Base-by-base conservation (phyloP, 2,888 invertebrate genomes). In the Creontiades dilutus region DNA sequence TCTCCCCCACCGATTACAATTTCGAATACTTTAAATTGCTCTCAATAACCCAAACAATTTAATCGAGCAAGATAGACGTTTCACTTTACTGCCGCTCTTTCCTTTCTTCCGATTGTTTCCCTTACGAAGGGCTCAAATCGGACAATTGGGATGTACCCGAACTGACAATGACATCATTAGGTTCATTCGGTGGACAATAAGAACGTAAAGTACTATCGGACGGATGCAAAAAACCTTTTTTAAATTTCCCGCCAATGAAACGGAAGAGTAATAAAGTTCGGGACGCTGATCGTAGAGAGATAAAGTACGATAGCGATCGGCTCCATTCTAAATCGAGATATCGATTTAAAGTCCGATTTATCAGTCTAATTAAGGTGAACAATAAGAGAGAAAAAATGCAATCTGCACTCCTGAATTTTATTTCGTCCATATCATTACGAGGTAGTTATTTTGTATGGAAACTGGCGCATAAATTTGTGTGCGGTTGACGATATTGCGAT, bases 151-250 rank as follows among this genome's bases (percentile, higher is more conserved):
- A 68, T 68, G 57, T 57, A 23, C 13, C 68, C 68, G 68, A 68
- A 19, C 68, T 68, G 68, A 68, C 68, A 68, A 68, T 68, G 68
- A 68, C 68, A 68, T 23, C 68, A 23, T 68, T 68, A 23, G 68
- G 68, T 68, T 27, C 68, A 27, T 68, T 68, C 68, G 0, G 16
- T 7, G 52, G 68, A 68, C 68, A 68, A 68, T 68, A 68, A 5
- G 68, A 68, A 68, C 68, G 68, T 68, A 68, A 68, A 68, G 68
- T 68, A 68, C 23, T 57, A n/a, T 57, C n/a, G n/a, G n/a, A n/a
- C 57, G 57, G 0, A n/a, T 57, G n/a, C 16, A 14, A 57, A 57
- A 57, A 57, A 57, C n/a, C n/a, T n/a, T n/a, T 23, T 68, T 13
- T 0, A 68, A n/a, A 68, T 68, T 68, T 23, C 5, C 68, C 68